Conservation (phyloP, 2,113 vertebrate genomes). For the Pelecanus crispus region DNA sequence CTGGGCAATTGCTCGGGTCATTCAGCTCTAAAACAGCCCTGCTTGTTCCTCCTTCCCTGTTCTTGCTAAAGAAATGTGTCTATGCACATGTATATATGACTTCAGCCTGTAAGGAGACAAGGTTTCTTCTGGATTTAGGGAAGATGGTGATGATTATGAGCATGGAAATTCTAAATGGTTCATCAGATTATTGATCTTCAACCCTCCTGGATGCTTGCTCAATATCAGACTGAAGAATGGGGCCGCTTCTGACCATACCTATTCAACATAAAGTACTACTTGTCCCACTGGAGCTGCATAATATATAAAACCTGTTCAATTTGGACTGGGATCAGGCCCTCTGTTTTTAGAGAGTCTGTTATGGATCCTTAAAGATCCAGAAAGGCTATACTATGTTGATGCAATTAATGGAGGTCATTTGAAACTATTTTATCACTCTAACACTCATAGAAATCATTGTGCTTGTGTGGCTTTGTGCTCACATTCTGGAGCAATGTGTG, state of each 20-base stretch:
- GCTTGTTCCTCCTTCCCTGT: not conserved
- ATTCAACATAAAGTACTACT: not conserved
- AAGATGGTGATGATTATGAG: not conserved
- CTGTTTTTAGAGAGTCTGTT: not conserved
- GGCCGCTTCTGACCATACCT: not conserved
- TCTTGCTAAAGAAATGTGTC: not conserved
- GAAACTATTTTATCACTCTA: not conserved
- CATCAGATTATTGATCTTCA: not conserved
- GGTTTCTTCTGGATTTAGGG: not conserved
- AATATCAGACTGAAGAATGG: not conserved
- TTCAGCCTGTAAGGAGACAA: not conserved
- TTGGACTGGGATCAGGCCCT: not conserved
- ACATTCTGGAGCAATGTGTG: slow-evolving; percentile 6
- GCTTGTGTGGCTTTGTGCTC: slow-evolving; percentile 17
- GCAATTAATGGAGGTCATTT: not conserved
- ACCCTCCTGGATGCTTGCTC: not conserved
- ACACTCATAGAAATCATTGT: slow-evolving; percentile 16
- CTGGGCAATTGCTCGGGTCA: not conserved
- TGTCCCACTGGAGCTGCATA: not conserved
- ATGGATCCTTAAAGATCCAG: not conserved
- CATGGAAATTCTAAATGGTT: not conserved
- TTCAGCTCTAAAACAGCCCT: not conserved
- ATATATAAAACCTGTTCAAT: not conserved
- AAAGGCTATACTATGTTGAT: not conserved
- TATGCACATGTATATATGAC: rapidly evolving